Percentiles rank a stretch among this genome's conserved stretches.
Evolutionary conservation across 2,888 invertebrate genomes (phyloP).

Genomic region (Barypeithes pellucidus): DNA sequence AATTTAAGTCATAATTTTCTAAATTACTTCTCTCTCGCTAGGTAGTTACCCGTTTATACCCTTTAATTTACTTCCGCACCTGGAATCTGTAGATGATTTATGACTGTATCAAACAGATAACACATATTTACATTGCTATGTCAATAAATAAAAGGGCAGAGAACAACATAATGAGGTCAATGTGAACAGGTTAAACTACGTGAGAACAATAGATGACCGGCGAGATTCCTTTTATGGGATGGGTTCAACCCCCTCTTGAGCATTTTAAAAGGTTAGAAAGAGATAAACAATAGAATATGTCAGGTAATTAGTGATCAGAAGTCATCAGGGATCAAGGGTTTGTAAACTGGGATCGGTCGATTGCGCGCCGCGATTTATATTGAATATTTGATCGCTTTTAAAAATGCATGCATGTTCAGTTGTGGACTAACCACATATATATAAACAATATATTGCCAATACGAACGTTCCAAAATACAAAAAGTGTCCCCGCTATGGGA

Average conservation of each 20-base stretch:
- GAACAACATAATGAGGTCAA: slow-evolving; percentile 41
- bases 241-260: slow-evolving; percentile 31
- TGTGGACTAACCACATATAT: no score
- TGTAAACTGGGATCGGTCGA: slow-evolving; percentile 17
- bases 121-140: slow-evolving; percentile 34
- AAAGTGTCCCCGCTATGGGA: no score
- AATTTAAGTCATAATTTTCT: no score
- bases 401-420: no score
- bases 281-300: slow-evolving; percentile 20
- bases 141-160: slow-evolving; percentile 36
- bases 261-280: slow-evolving; percentile 24
- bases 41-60: no score
- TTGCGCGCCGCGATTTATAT: slow-evolving; percentile 23
- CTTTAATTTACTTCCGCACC: background rate
- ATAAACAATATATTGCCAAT: no score
- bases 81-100: slow-evolving; percentile 15
- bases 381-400: no score
- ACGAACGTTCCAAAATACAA: no score
- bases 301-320: slow-evolving; percentile 44
- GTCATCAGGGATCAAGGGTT: slow-evolving; percentile 25
- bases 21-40: no score
- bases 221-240: slow-evolving; percentile 26
- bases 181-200: slow-evolving; percentile 29
- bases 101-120: slow-evolving; percentile 31
- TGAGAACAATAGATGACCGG: slow-evolving; percentile 43